Base-by-base conservation (phyloP, 2,113 vertebrate species). In the Vanacampus margaritifer region DNA sequence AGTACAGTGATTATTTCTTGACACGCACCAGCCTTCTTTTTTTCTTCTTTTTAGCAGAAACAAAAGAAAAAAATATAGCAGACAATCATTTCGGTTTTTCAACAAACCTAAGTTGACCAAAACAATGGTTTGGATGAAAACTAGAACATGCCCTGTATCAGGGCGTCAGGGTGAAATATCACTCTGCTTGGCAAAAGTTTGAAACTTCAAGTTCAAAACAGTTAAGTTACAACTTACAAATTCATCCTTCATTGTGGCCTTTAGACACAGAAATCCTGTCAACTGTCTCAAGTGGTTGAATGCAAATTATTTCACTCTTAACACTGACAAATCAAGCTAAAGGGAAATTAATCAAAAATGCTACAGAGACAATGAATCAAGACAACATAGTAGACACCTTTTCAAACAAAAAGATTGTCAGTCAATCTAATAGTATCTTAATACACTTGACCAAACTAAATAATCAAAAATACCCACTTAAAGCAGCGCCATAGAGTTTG, bases 41-140 rank as follows among this genome's bases (percentile, higher is more conserved):
- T 68, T 78, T 51, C 36, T 67, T 57, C 67, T 54, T 13, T 46
- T 35, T 65, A 77, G 41, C 62, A 70, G 59, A 79, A 69, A 58
- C 61, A 56, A 60, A 54, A 80, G 12, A 24, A 24, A 53, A 53
- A 53, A 24, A 13, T 3, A 8, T 12, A 59, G 36, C 3, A 70
- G 72, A 57, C 45, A 74, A 70, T 75, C 64, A 66, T 57, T 78
- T 17, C 3, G 85, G 86, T 89, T 89, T 78, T 90, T 73, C 56
- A 84, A 87, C 86, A 88, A 89, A 90, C 87, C 87, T 66, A 73
- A 84, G 67, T 58, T 73, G 67, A 51, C 62, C 74, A 80, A n/a
- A 68, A 82, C 79, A 58, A 61, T 57, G 35, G 69, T 79, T 71
- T 72, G 67, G 81, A 80, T 65, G 81, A 71, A 75, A 24, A 77